Conservation (phyloP, 2,113 vertebrate genomes). For the Dolichallabes microphthalmus region DNA sequence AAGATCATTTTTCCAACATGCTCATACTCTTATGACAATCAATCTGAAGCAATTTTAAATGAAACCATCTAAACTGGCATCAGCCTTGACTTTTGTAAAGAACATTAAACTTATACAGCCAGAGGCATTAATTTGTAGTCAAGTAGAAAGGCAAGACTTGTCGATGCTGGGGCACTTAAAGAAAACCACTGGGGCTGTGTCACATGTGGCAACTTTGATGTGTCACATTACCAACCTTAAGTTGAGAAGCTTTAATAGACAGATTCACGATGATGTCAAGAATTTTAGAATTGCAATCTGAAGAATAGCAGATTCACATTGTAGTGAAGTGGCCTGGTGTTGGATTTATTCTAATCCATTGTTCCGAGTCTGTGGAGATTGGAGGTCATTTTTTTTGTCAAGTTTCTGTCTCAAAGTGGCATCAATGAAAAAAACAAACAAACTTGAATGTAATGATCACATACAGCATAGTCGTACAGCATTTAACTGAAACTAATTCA, state of each 20-base stretch:
- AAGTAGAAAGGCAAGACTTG: background rate
- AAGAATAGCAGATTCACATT: conserved; percentile 1
- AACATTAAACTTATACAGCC: conserved; percentile 2
- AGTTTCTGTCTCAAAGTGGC: background rate
- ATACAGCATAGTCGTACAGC: background rate
- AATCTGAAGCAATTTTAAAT: conserved; percentile 39
- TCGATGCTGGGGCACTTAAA: background rate
- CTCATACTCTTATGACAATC: conserved; percentile 25
- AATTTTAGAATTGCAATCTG: background rate
- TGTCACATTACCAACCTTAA: background rate
- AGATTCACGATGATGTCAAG: conserved; percentile 13
- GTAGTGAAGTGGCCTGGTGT: conserved; percentile 13
- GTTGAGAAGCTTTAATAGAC: background rate
- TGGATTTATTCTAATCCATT: background rate
- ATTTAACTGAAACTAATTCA: background rate
- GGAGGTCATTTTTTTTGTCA: background rate
- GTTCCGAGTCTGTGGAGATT: background rate
- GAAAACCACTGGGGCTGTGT: conserved; percentile 16
- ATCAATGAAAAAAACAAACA: background rate
- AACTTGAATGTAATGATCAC: conserved; percentile 1
- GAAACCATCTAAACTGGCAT: conserved; percentile 9
- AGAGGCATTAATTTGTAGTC: conserved; percentile 31
- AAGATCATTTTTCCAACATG: background rate
- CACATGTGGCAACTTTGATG: conserved; percentile 13
- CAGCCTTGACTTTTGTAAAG: conserved; percentile 8